These are phyloP conservation scores for Ypsolopha scabrella DNA, from an alignment of 2,888 invertebrate genomes.

Conservation along the genomic window DNA sequence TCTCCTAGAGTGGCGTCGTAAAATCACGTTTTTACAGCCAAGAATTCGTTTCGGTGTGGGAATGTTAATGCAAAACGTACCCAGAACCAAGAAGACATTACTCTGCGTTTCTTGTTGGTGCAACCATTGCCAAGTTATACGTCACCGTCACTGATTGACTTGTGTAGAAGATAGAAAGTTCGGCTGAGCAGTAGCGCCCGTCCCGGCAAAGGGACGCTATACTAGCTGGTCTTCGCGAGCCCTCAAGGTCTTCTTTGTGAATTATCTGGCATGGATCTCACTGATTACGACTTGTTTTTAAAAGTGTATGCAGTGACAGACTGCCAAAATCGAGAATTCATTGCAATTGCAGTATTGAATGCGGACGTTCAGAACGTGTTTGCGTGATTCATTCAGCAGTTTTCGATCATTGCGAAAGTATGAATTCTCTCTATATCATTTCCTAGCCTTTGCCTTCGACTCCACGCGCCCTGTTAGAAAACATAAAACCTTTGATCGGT, in stretches of 20 bases:
- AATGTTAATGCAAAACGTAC: slow-evolving; percentile 29
- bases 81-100: slow-evolving; percentile 54
- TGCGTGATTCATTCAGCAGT: not conserved
- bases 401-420: not conserved
- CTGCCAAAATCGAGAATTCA: slow-evolving; percentile 28
- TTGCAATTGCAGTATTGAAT: not conserved
- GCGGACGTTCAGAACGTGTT: not conserved
- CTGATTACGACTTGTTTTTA: slow-evolving; percentile 36
- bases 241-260: slow-evolving; percentile 38
- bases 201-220: slow-evolving; percentile 36
- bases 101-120: slow-evolving; percentile 15
- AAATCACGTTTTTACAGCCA: not conserved
- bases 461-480: too few species aligned
- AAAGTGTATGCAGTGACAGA: slow-evolving; percentile 31
- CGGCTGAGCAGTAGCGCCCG: slow-evolving; percentile 25
- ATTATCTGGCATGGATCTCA: slow-evolving; percentile 60
- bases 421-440: too few species aligned
- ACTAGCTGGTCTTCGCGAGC: slow-evolving; percentile 38
- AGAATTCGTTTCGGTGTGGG: slow-evolving; percentile 15
- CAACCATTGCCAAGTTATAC: slow-evolving; percentile 42
- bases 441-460: too few species aligned
- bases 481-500: too few species aligned
- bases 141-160: slow-evolving; percentile 20
- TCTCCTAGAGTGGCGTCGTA: too few species aligned
- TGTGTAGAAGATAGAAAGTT: not conserved